These are phyloP conservation scores for Melanotaenia parkinsoni DNA, from an alignment of 2,797 vertebrate species.

Conservation along the genomic window DNA sequence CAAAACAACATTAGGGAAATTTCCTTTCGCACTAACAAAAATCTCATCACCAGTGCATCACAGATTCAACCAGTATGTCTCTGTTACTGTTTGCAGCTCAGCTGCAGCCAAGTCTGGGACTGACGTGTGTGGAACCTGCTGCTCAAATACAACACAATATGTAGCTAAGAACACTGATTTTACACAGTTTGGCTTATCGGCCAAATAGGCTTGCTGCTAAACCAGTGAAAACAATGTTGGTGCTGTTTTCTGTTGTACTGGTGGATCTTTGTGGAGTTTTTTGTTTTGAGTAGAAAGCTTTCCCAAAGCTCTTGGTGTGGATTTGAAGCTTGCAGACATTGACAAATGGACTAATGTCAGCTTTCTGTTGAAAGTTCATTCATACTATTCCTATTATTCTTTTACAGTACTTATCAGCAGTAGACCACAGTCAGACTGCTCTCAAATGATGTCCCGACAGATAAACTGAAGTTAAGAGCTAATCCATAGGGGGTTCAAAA, in stretches of 20 bases:
- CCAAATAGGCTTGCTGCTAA: background rate
- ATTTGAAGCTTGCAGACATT: background rate
- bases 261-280: background rate
- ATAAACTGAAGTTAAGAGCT: background rate
- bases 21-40: conserved; percentile 50
- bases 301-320: background rate
- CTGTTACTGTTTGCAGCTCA: conserved; percentile 25
- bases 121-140: background rate
- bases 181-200: background rate
- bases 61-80: conserved; percentile 26
- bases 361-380: background rate
- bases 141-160: conserved; percentile 1
- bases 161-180: background rate
- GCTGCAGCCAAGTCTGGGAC: background rate
- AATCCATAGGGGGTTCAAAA: background rate
- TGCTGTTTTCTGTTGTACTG: background rate
- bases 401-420: background rate
- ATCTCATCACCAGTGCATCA: conserved; percentile 45
- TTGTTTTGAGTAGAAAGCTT: background rate
- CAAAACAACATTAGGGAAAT: conserved; percentile 69
- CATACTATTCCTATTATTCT: background rate
- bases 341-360: background rate
- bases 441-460: background rate
- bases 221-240: background rate
- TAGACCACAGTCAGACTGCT: background rate